Evolutionary conservation across 1,140 invertebrate species (phyloP).

Genomic region (Drosophila ogumai): DNA sequence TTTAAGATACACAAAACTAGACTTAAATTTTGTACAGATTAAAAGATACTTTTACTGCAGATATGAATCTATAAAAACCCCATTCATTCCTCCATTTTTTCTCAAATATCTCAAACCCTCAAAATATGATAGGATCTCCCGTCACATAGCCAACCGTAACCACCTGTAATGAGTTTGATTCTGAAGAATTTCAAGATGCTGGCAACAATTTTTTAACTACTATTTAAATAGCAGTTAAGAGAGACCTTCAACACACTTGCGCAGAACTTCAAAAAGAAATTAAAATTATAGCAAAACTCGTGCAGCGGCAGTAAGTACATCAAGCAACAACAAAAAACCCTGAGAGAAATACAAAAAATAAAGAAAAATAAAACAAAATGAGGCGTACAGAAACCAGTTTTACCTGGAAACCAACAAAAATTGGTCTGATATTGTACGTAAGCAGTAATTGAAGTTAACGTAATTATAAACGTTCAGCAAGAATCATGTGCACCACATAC

Average conservation of each 20-base stretch:
- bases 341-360: constrained; percentile 24
- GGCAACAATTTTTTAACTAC: constrained; percentile 63
- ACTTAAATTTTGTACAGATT: no score
- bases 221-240: constrained; percentile 54
- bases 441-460: constrained; percentile 78
- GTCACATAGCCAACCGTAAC: neutral
- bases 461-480: constrained; percentile 72
- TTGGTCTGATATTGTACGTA: constrained; percentile 74
- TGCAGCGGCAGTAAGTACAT: constrained; percentile 32
- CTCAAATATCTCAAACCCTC: neutral
- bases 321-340: neutral
- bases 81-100: neutral
- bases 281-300: constrained; percentile 75
- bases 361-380: constrained; percentile 37
- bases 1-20: no score
- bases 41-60: no score
- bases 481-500: constrained; percentile 33
- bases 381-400: constrained; percentile 55
- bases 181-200: constrained; percentile 45
- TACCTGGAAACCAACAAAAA: constrained; percentile 55
- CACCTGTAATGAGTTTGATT: constrained; percentile 16
- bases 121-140: neutral
- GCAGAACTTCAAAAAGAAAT: constrained; percentile 75
- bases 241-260: constrained; percentile 58
- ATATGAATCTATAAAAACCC: no score